phyloP scores from a whole-genome alignment of 35 echinoderm and acorn worm species.

The Ptychodera flava region DNA sequence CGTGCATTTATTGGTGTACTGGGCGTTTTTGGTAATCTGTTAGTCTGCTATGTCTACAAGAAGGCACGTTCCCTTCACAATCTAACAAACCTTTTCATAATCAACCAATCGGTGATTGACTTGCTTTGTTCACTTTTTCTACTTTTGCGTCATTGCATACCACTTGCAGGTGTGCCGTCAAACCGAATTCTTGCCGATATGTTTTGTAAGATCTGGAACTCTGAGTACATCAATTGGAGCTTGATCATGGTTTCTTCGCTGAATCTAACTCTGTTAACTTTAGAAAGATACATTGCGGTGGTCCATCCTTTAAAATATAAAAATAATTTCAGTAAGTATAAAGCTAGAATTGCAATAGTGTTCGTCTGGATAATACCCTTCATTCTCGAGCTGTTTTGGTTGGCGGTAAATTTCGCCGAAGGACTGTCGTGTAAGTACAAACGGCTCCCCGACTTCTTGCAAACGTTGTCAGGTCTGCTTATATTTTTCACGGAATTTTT shows the following conservation, averaged over 20 bases:
- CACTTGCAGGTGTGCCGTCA: not conserved
- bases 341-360: slow-evolving; percentile 21
- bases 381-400: slow-evolving; percentile 28
- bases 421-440: slow-evolving; percentile 7
- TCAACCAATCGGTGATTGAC: slow-evolving; percentile 39
- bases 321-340: slow-evolving; percentile 20
- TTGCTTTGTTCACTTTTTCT: not conserved
- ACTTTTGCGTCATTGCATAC: not conserved
- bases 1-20: not conserved
- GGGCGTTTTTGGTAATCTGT: not conserved
- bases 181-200: not conserved
- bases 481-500: slow-evolving; percentile 18
- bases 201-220: slow-evolving; percentile 34
- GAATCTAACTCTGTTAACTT: slow-evolving; percentile 25
- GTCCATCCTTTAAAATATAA: slow-evolving; percentile 20
- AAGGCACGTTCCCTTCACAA: not conserved
- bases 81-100: slow-evolving; percentile 24
- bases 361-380: slow-evolving; percentile 35
- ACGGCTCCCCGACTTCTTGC: not conserved
- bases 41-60: not conserved
- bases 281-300: slow-evolving; percentile 34
- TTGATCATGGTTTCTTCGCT: slow-evolving; percentile 29
- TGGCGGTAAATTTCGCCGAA: slow-evolving; percentile 12
- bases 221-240: slow-evolving; percentile 37
- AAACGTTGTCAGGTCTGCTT: slow-evolving; percentile 18